Evolutionary conservation across 1,140 invertebrate genomes (phyloP), one percentile per base, ranked within the genome.

Genomic region (Cyclargus thomasi): DNA sequence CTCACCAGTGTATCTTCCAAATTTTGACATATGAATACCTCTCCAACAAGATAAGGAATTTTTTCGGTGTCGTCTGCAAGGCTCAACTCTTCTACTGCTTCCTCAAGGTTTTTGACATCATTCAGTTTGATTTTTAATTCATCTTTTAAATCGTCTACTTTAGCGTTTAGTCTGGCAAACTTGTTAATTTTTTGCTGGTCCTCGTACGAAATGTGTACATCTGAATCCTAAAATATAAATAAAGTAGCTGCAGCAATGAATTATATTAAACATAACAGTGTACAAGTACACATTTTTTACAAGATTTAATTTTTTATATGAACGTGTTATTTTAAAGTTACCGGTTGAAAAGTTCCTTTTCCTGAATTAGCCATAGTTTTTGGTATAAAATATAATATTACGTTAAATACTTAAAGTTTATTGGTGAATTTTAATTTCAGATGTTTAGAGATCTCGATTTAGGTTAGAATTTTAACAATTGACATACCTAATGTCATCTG

Each of bases 181-280:
- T 95, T 95, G 86, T 99, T 99, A 70, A 99, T 99, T 91, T 98
- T 98, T 80, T 98, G 96, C 91, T 99, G 98, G 92, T 99, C 98
- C 90, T 99, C 97, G 83, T 94, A 97, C 4, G 97, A 97, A 73
- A 99, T 97, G 83, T 98, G 95, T 67, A 98, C 96, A 92, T 99
- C 97, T 65, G 94, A 95, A 78, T 97, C 96, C 95, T 96, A 77
- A 67, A 93, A 79, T 16, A 57, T 47, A 47, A 47, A 39, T 39
- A 6, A 6, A 39, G 36, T 39, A 39, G 8, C 7, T 39, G 10
- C 1, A 14, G 7, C 36, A 11, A 23, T 23, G 23, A 23, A 23
- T 29, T 29, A 29, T 29, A 29, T 7, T 29, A 29, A 29, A 29
- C 29, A 3, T 29, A 29, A 2, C 23, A 29, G 29, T 29, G 29